Evolutionary conservation across 2,888 invertebrate species (phyloP).

Genomic region (Minunthozetes semirufus): DNA sequence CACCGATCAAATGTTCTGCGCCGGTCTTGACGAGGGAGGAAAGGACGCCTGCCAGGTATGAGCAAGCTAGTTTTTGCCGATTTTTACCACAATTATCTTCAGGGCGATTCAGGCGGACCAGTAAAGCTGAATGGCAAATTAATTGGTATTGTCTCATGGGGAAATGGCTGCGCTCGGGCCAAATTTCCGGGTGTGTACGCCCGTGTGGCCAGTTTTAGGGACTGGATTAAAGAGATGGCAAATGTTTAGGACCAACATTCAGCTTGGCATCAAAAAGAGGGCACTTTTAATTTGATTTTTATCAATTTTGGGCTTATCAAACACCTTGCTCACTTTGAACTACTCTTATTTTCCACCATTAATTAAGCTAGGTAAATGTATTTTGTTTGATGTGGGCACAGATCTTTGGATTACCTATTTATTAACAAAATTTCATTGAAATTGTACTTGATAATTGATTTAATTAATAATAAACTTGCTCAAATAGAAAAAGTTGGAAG

Average conservation of each 20-base stretch:
- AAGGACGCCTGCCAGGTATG: slow-evolving; percentile 23
- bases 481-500: no score
- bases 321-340: no score
- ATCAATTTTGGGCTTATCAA: no score
- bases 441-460: no score
- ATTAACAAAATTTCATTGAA: no score
- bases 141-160: slow-evolving; percentile 42
- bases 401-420: no score
- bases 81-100: background rate
- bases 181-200: slow-evolving; percentile 42
- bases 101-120: slow-evolving; percentile 43
- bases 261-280: no score
- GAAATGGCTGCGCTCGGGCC: slow-evolving; percentile 41
- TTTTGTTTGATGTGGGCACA: no score
- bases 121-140: slow-evolving; percentile 33
- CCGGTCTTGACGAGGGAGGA: background rate
- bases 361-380: no score
- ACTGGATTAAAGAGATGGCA: slow-evolving; percentile 38
- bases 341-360: no score
- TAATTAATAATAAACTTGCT: no score
- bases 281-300: no score
- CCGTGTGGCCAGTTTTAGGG: slow-evolving; percentile 40
- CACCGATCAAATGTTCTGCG: background rate
- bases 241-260: background rate
- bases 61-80: background rate